Base-by-base conservation (phyloP, 2,113 vertebrate species). In the Anguilla japonica region DNA sequence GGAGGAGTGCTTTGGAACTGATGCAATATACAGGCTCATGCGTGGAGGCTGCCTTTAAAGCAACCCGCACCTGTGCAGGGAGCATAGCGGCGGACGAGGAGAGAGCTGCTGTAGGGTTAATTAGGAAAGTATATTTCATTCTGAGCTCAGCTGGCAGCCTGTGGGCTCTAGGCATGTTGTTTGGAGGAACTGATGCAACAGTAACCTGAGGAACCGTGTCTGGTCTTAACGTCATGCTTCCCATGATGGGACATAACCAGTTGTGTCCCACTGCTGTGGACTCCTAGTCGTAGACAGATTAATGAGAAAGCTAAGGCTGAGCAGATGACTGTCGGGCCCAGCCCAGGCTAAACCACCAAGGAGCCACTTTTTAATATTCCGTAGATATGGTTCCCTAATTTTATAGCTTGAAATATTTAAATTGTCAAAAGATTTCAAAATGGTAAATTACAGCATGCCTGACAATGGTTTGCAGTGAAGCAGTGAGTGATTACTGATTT, bases 381-480 rank as follows among this genome's bases (percentile, higher is more conserved):
- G 53, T 41, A 41, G 60, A 83, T 83, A 89, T 84, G 82, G 85
- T 85, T 89, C 83, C 79, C 41, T 85, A 90, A 83, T 84, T 91
- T 84, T 43, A 89, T 86, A 82, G 89, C 90, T 91, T 82, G 40
- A 89, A 91, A 91, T 87, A 89, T 91, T 85, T 83, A 0, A 87
- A 71, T 90, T 91, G 90, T 91, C 92, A 86, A 88, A 91, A 91
- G 53, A 87, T 88, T 90, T 88, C 85, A 91, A 87, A 91, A 90
- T 91, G 89, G 91, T 80, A 92, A 88, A 93, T 93, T 92, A 91
- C 89, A 89, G 90, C 82, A 60, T 81, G 88, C 89, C 87, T 89
- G 88, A 87, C 85, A 87, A 89, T 85, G 92, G 93, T 94, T 93
- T 91, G 90, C 91, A 93, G 89, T 87, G 83, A 91, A 91, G 91